Base-by-base conservation (phyloP, 2,113 vertebrate genomes). In the Aphyosemion australe region DNA sequence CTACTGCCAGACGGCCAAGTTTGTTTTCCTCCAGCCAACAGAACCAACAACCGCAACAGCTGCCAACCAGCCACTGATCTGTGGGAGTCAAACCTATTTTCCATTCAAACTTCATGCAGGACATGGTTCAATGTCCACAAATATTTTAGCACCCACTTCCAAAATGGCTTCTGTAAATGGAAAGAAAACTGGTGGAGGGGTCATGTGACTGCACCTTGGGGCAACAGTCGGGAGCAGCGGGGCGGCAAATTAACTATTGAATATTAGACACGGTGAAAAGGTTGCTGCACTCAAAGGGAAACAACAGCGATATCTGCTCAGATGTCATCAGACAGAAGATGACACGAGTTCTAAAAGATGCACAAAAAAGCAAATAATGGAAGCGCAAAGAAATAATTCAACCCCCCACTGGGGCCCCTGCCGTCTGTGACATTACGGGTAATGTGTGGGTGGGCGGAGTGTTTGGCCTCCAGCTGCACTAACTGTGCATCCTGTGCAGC, bases 231-330 rank as follows among this genome's bases (percentile, higher is more conserved):
- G 50, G 64, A 68, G 75, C 86, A 82, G 60, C 59, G 78, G 62
- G 79, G 84, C 72, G 69, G 68, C 47, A 90, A 90, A 91, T 89
- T 76, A 89, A 86, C 46, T 87, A 89, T 88, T 89, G 86, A 87
- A 79, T 81, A 85, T 79, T 75, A 73, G 74, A 64, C 50, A 41
- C 58, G 37, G 77, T 75, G 64, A 76, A 88, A 87, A 87, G 74
- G 82, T 79, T 82, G 62, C 41, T 59, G 74, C 21, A 60, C 67
- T 82, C 56, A 76, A 67, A 68, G 72, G 49, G 48, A 77, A 74
- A 69, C 39, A 68, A 77, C 61, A 69, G 70, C 41, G 58, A 56
- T 13, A 47, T 67, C 51, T 64, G 66, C 49, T 71, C 31, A 9
- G 65, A 65, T 54, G 76, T 78, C 66, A 74, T 39, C 41, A 54